Conservation (phyloP, 2,888 invertebrate species). For the Oscheius sp. region DNA sequence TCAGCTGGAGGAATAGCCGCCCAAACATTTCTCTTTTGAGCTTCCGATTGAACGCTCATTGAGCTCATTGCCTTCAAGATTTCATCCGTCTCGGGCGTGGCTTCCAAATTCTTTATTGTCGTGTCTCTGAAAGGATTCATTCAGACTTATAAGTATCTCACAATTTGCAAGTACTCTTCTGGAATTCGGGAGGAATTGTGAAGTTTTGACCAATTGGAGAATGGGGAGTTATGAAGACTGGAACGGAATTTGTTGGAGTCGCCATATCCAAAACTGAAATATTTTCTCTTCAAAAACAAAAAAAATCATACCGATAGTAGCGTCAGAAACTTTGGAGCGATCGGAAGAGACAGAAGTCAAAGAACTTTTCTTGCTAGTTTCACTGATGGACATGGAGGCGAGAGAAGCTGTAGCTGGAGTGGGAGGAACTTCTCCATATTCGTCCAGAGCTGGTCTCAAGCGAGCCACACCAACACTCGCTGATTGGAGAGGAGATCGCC, state of each 20-base stretch:
- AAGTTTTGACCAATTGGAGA: constrained; percentile 49
- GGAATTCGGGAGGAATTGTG: constrained; percentile 60
- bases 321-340: neutral
- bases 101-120: constrained; percentile 47
- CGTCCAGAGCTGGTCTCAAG: constrained; percentile 32
- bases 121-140: constrained; percentile 50
- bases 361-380: constrained; percentile 13
- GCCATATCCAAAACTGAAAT: neutral
- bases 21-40: constrained; percentile 45
- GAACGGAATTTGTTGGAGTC: constrained; percentile 1
- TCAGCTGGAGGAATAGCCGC: constrained; percentile 33
- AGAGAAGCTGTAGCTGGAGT: neutral
- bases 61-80: constrained; percentile 46
- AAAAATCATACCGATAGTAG: neutral
- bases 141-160: constrained; percentile 31
- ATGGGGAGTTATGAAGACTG: constrained; percentile 29
- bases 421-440: constrained; percentile 15
- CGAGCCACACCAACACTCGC: constrained; percentile 48
- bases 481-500: constrained; percentile 54
- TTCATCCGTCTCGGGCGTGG: constrained; percentile 47
- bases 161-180: constrained; percentile 64
- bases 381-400: neutral
- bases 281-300: neutral
- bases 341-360: neutral
- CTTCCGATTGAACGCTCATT: constrained; percentile 38